These are phyloP conservation scores for Spatula versicolor DNA, from an alignment of 2,797 vertebrate species.

Conservation along the genomic window DNA sequence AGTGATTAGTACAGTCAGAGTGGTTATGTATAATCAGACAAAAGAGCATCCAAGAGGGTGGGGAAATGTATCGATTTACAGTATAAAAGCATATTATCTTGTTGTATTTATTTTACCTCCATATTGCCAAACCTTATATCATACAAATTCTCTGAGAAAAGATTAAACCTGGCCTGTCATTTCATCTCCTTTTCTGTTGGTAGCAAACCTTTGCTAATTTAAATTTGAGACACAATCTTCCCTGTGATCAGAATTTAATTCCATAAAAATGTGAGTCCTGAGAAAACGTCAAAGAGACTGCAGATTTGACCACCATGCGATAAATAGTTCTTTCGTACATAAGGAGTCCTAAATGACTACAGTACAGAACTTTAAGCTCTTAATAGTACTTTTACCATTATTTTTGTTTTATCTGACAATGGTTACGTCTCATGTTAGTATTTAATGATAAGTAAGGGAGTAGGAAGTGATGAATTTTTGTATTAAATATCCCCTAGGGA, in stretches of 20 bases:
- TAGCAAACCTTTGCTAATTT: background rate
- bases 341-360: background rate
- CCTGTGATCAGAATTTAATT: background rate
- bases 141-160: background rate
- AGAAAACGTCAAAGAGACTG: background rate
- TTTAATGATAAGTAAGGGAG: background rate
- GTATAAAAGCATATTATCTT: background rate
- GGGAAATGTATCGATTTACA: background rate
- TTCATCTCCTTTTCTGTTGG: background rate
- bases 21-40: background rate
- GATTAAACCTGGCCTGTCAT: background rate
- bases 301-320: background rate
- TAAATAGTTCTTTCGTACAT: background rate
- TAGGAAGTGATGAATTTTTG: background rate
- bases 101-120: background rate
- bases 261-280: background rate
- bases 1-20: background rate
- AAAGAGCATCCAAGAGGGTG: background rate
- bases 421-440: background rate
- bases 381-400: background rate
- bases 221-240: background rate
- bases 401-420: background rate
- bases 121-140: fast-evolving
- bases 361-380: background rate
- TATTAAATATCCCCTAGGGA: background rate